These are phyloP conservation scores for Silurus glanis DNA, from an alignment of 2,113 vertebrate species.

Conservation along the genomic window DNA sequence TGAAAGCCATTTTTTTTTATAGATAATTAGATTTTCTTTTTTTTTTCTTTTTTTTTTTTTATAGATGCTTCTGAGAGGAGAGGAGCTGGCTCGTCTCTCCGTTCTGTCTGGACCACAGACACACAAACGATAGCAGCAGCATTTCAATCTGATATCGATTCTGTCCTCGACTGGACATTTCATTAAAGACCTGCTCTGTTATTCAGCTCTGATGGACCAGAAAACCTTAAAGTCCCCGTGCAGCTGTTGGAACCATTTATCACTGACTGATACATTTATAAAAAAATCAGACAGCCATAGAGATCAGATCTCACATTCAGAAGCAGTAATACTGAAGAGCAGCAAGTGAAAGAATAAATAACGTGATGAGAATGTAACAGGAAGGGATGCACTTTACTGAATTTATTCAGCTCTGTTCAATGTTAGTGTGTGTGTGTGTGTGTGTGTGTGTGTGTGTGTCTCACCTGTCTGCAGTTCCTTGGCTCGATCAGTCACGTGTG, in stretches of 20 bases:
- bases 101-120: neutral
- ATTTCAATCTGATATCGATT: constrained; percentile 13
- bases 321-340: neutral
- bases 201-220: neutral
- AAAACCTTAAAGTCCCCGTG: neutral
- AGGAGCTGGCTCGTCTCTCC: neutral
- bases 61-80: neutral
- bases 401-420: neutral
- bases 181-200: neutral
- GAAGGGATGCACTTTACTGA: neutral
- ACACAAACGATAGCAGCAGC: neutral
- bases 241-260: neutral
- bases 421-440: too few species aligned
- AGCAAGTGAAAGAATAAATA: neutral
- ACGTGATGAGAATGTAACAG: neutral
- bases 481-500: constrained; percentile 18
- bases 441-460: neutral
- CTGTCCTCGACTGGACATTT: neutral
- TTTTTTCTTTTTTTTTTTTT: neutral
- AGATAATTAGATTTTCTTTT: neutral
- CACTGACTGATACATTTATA: neutral
- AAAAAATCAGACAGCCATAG: neutral
- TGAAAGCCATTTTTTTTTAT: neutral
- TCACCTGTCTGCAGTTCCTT: neutral
- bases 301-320: neutral